A percentile compares a stretch with the other conserved stretches of the same genome.
phyloP scores from a whole-genome alignment of 1,140 invertebrate genomes.

The Cotesia vestalis region DNA sequence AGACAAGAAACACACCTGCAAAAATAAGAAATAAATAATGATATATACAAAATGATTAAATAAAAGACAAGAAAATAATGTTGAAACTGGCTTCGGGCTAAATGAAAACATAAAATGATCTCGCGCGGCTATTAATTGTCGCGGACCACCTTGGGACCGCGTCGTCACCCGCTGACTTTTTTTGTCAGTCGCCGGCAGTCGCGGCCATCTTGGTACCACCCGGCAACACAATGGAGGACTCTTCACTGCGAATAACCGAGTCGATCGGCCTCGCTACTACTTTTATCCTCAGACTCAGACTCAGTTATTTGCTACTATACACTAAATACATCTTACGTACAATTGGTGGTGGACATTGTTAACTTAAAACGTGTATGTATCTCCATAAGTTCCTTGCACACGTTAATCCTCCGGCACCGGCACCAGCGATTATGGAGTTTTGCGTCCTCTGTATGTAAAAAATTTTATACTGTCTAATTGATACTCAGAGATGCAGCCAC shows the following conservation, averaged over 20 bases:
- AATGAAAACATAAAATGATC: slow-evolving; percentile 59
- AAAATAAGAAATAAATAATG: slow-evolving; percentile 13
- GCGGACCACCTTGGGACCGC: slow-evolving; percentile 45
- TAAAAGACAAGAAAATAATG: slow-evolving; percentile 19
- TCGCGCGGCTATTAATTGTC: slow-evolving; percentile 54
- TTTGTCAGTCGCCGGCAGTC: slow-evolving; percentile 39
- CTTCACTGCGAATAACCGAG: neutral
- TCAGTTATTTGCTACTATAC: neutral
- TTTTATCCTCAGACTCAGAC: slow-evolving; percentile 5
- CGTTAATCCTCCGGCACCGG: neutral
- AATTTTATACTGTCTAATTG: slow-evolving; percentile 50
- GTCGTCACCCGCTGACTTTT: slow-evolving; percentile 36
- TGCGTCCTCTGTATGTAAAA: slow-evolving; percentile 37
- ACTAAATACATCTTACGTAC: neutral
- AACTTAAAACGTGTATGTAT: neutral
- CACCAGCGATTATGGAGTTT: neutral
- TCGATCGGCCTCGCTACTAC: slow-evolving; percentile 4
- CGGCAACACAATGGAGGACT: slow-evolving; percentile 50
- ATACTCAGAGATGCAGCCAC: slow-evolving; percentile 49
- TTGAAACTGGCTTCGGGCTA: slow-evolving; percentile 9
- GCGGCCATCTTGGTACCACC: slow-evolving; percentile 54
- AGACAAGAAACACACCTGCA: slow-evolving; percentile 24
- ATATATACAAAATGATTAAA: slow-evolving; percentile 20
- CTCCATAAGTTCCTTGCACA: slow-evolving; percentile 1
- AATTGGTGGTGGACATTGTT: neutral